phyloP scores from a whole-genome alignment of 2,797 vertebrate species.

The Lepilemur septentrionalis region DNA sequence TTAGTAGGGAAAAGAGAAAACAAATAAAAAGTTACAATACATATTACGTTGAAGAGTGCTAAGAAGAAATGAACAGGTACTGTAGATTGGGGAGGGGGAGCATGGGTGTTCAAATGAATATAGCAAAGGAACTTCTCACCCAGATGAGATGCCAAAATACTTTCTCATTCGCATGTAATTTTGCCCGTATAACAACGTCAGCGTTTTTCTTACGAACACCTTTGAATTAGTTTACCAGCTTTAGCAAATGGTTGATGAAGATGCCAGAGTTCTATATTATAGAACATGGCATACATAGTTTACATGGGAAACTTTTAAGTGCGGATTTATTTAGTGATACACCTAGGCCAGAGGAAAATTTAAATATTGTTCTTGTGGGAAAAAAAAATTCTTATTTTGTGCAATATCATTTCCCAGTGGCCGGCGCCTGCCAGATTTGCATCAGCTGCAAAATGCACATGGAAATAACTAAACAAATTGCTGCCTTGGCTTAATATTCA shows the following conservation, averaged over 20 bases:
- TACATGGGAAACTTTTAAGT: background rate
- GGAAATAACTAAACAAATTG: slow-evolving; percentile 25
- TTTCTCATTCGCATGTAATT: background rate
- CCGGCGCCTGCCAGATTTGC: background rate
- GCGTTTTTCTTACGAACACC: background rate
- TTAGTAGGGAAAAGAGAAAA: background rate
- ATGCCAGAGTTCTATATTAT: background rate
- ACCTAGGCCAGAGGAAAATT: background rate
- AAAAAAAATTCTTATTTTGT: slow-evolving; percentile 1
- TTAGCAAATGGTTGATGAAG: background rate
- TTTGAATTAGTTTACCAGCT: slow-evolving; percentile 16
- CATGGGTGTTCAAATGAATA: background rate
- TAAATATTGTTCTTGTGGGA: background rate
- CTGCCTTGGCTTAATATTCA: background rate
- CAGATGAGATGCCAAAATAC: background rate
- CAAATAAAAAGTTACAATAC: background rate
- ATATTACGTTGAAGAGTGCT: background rate
- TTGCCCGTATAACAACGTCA: background rate
- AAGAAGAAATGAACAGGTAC: background rate
- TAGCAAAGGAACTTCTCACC: background rate
- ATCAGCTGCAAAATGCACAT: background rate
- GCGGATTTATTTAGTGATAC: background rate
- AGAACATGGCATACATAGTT: background rate
- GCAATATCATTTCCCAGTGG: background rate
- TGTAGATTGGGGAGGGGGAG: background rate